Percentiles rank a stretch among this genome's conserved stretches.
Evolutionary conservation across 2,113 vertebrate genomes (phyloP).

Genomic region (Lanius ludovicianus): DNA sequence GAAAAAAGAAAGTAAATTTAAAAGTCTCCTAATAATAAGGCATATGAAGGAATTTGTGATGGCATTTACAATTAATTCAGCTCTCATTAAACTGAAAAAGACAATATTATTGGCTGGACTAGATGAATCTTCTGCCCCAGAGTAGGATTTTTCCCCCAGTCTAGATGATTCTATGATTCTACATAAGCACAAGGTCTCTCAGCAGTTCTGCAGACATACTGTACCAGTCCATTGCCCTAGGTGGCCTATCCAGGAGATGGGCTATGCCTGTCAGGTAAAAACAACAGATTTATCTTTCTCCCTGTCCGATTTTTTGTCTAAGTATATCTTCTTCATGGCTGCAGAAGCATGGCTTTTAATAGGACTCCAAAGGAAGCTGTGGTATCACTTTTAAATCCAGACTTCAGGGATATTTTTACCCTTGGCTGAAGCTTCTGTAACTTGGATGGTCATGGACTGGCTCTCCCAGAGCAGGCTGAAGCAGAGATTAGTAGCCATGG

Average conservation of each 20-base stretch:
- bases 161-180: neutral
- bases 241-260: neutral
- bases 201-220: neutral
- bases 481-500: neutral
- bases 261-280: neutral
- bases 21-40: neutral
- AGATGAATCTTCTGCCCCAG: neutral
- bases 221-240: neutral
- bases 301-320: neutral
- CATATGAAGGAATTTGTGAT: neutral
- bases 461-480: neutral
- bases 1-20: neutral
- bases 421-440: neutral
- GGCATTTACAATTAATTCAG: neutral
- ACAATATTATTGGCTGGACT: neutral
- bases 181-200: neutral
- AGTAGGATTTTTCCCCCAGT: fast-evolving
- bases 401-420: neutral
- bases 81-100: neutral
- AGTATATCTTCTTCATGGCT: neutral
- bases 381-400: neutral
- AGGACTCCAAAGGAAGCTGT: neutral
- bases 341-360: neutral
- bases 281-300: neutral
- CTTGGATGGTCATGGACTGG: fast-evolving